Conservation (phyloP, 2,113 vertebrate species). For the Laterallus jamaicensis region DNA sequence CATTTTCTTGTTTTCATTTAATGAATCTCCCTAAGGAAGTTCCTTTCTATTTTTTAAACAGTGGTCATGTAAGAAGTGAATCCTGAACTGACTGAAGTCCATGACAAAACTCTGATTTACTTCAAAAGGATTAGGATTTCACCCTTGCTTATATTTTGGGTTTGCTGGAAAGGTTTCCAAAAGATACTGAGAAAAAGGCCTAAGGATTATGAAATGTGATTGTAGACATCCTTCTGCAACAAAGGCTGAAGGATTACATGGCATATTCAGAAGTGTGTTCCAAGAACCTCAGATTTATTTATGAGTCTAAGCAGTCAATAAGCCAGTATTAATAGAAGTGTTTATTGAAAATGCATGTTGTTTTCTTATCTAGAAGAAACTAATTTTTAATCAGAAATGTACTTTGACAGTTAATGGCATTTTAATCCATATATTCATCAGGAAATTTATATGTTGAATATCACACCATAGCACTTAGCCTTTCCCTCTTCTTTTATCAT, state of each 20-base stretch:
- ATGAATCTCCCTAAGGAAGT: not conserved
- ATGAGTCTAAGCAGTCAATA: not conserved
- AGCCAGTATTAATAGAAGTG: not conserved
- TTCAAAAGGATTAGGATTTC: not conserved
- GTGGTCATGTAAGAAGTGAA: not conserved
- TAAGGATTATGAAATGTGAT: not conserved
- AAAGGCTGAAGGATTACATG: not conserved
- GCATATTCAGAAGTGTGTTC: not conserved
- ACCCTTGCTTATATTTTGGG: not conserved
- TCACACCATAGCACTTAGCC: not conserved
- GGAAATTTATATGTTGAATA: not conserved
- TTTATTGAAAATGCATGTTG: not conserved
- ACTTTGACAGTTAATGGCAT: not conserved
- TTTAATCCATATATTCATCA: not conserved
- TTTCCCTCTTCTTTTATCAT: not conserved
- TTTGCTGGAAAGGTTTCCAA: not conserved
- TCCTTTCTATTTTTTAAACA: not conserved
- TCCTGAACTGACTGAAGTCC: not conserved
- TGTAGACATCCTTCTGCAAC: not conserved
- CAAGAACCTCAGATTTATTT: not conserved
- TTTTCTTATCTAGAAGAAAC: not conserved
- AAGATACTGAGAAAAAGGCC: not conserved
- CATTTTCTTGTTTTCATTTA: not conserved
- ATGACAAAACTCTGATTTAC: not conserved
- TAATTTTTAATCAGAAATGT: not conserved